A percentile compares a stretch with the other conserved stretches of the same genome.
phyloP scores from a whole-genome alignment of 1,140 invertebrate species.

The Cydia pomonella region DNA sequence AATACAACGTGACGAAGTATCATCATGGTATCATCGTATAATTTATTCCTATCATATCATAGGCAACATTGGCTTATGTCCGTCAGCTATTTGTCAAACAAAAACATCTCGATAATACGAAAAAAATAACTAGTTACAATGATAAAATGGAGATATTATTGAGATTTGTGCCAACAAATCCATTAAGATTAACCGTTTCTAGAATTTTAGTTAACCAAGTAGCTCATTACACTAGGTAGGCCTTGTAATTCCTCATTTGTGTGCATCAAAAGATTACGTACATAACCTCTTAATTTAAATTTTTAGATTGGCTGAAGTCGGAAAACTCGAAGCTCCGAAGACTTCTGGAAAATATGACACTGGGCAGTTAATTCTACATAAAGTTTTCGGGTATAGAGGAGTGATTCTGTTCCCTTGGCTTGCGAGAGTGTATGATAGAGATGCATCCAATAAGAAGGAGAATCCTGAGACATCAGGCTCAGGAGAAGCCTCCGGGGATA shows the following conservation, averaged over 20 bases:
- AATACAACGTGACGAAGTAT: no score
- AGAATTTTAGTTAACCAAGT: constrained; percentile 69
- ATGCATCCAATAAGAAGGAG: constrained; percentile 83
- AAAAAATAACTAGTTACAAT: constrained; percentile 71
- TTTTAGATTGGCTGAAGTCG: constrained; percentile 82
- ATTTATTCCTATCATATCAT: neutral
- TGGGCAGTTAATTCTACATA: constrained; percentile 96
- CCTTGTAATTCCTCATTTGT: constrained; percentile 31
- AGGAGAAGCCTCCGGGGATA: constrained; percentile 63
- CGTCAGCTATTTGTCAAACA: constrained; percentile 59
- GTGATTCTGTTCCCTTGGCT: constrained; percentile 98
- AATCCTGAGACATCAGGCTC: constrained; percentile 54
- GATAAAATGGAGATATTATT: constrained; percentile 78
- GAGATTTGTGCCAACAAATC: constrained; percentile 68
- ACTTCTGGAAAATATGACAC: constrained; percentile 95
- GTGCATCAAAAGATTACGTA: constrained; percentile 50
- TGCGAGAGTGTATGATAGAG: constrained; percentile 96
- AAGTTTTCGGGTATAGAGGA: constrained; percentile 97
- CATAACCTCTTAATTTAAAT: constrained; percentile 59
- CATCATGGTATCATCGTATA: no score
- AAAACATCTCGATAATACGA: constrained; percentile 53
- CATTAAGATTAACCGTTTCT: constrained; percentile 64
- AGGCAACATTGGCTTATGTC: constrained; percentile 21
- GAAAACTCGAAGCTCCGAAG: constrained; percentile 89
- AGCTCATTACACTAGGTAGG: constrained; percentile 70